These are phyloP conservation scores for Habrosyne pyritoides DNA, from an alignment of 2,888 invertebrate species.

Conservation along the genomic window DNA sequence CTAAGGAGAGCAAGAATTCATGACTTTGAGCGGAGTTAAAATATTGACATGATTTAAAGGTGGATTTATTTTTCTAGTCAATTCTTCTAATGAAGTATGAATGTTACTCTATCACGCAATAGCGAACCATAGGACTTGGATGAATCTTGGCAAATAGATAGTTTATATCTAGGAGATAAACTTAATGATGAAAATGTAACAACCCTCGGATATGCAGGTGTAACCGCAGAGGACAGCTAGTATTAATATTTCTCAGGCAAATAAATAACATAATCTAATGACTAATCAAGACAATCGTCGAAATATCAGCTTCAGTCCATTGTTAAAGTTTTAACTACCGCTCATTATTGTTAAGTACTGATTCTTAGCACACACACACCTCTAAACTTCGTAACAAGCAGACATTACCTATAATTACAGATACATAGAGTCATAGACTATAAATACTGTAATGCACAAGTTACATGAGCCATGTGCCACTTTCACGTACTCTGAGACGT, in stretches of 20 bases:
- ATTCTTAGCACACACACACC: neutral
- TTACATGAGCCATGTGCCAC: neutral
- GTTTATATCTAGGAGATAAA: too few species aligned
- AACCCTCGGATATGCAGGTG: too few species aligned
- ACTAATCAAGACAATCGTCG: neutral
- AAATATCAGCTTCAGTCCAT: neutral
- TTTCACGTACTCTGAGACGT: neutral
- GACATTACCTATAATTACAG: neutral
- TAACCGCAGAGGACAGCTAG: too few species aligned
- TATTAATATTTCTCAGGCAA: neutral
- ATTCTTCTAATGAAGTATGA: too few species aligned
- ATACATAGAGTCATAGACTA: neutral
- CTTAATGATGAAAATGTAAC: too few species aligned
- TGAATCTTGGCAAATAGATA: too few species aligned
- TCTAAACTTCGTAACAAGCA: neutral
- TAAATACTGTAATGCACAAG: neutral
- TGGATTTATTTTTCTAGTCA: too few species aligned
- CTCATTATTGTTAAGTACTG: neutral
- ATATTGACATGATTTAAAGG: too few species aligned
- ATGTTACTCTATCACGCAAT: too few species aligned
- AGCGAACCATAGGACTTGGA: too few species aligned
- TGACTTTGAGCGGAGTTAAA: too few species aligned
- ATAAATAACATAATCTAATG: neutral
- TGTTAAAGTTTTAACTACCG: neutral
- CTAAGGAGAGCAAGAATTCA: too few species aligned